These are phyloP conservation scores for Potamarius usumacintae DNA, from an alignment of 2,113 vertebrate genomes.

Conservation along the genomic window DNA sequence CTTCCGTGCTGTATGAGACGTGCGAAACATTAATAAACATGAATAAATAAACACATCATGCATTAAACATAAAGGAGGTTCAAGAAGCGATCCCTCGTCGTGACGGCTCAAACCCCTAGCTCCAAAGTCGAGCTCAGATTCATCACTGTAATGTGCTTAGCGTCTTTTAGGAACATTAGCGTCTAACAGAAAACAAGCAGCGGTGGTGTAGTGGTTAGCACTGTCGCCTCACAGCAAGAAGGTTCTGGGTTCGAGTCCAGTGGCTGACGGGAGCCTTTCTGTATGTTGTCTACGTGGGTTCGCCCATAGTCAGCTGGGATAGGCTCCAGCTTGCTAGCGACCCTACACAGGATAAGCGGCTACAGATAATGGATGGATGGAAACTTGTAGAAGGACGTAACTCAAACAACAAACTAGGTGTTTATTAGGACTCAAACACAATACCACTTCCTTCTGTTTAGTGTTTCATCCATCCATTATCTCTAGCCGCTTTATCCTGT, in stretches of 20 bases:
- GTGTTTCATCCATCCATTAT: too few relatives aligned
- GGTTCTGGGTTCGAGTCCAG: too few relatives aligned
- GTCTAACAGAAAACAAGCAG: conserved; percentile 21
- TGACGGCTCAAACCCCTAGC: conserved; percentile 27
- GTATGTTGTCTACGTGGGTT: too few relatives aligned
- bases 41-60: conserved; percentile 5
- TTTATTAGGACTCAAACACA: background rate
- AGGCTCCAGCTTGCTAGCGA: too few relatives aligned
- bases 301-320: too few relatives aligned
- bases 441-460: too few relatives aligned
- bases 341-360: too few relatives aligned
- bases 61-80: conserved; percentile 9
- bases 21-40: conserved; percentile 1
- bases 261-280: too few relatives aligned
- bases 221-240: too few relatives aligned
- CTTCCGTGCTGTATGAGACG: background rate
- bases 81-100: conserved; percentile 11
- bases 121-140: conserved; percentile 37
- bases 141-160: conserved; percentile 33
- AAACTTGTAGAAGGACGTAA: background rate
- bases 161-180: background rate
- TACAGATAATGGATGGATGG: background rate
- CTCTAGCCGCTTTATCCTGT: too few relatives aligned
- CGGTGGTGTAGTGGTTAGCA: background rate
- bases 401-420: background rate